These are phyloP conservation scores for Mirza zaza DNA, from an alignment of 2,113 vertebrate species.

Conservation along the genomic window DNA sequence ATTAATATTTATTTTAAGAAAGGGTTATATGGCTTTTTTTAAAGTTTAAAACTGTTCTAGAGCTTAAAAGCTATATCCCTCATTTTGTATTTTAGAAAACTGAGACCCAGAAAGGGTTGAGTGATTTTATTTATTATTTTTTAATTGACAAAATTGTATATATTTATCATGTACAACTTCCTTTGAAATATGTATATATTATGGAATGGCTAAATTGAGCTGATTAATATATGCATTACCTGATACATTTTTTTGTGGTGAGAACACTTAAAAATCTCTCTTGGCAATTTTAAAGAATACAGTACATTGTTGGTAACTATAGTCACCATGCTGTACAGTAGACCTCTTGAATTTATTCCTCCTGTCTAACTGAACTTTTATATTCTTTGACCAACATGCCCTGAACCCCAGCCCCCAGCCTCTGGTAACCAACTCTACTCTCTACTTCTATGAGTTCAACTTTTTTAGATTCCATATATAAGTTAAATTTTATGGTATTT, in stretches of 20 bases:
- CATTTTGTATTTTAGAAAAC: conserved; percentile 18
- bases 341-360: neutral
- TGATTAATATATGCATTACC: neutral
- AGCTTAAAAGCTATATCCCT: neutral
- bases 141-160: neutral
- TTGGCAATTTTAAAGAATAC: neutral
- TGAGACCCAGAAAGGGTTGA: neutral
- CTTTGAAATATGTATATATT: neutral
- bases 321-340: neutral
- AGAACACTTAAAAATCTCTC: neutral
- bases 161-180: neutral
- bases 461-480: neutral
- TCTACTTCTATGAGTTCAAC: neutral
- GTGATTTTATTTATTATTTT: neutral
- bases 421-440: neutral
- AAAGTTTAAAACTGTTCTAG: neutral
- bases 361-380: neutral
- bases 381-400: neutral
- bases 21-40: neutral
- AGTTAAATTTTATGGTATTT: neutral
- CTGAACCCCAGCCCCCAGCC: neutral
- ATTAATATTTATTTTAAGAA: conserved; percentile 42
- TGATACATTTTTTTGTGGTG: neutral
- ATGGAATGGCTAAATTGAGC: neutral
- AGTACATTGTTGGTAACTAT: neutral